Evolutionary conservation across 2,113 vertebrate genomes (phyloP).

Genomic region (Antechinus flavipes): DNA sequence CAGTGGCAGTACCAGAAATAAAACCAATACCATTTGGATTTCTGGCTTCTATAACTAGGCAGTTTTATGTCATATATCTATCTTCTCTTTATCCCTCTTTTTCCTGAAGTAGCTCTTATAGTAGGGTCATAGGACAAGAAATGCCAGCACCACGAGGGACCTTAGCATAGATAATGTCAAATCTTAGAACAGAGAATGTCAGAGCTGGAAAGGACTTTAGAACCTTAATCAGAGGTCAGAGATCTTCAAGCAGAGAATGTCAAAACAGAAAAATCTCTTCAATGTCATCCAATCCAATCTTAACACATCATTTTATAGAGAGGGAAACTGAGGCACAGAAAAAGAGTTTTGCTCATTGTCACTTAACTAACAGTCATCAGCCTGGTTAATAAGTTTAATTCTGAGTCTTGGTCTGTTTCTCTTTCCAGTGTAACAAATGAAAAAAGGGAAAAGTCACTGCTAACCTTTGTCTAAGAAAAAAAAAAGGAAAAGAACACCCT

Average conservation of each 20-base stretch:
- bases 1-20: neutral
- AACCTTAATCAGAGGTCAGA: neutral
- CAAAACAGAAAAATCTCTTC: accelerated
- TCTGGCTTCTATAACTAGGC: neutral
- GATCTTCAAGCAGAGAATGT: neutral
- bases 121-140: neutral
- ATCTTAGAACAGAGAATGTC: neutral
- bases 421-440: neutral
- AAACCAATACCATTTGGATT: neutral
- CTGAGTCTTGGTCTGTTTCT: neutral
- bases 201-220: neutral
- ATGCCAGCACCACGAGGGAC: neutral
- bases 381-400: neutral
- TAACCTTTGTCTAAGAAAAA: neutral
- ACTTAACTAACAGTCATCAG: neutral
- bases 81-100: neutral
- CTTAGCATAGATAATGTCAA: neutral
- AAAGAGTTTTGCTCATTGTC: neutral
- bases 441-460: neutral
- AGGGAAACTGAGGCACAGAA: conserved; percentile 32
- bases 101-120: neutral
- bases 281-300: neutral
- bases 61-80: neutral
- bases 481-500: neutral
- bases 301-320: neutral